Evolutionary conservation across 1,140 invertebrate species (phyloP).

Genomic region (Leguminivora glycinivorella): DNA sequence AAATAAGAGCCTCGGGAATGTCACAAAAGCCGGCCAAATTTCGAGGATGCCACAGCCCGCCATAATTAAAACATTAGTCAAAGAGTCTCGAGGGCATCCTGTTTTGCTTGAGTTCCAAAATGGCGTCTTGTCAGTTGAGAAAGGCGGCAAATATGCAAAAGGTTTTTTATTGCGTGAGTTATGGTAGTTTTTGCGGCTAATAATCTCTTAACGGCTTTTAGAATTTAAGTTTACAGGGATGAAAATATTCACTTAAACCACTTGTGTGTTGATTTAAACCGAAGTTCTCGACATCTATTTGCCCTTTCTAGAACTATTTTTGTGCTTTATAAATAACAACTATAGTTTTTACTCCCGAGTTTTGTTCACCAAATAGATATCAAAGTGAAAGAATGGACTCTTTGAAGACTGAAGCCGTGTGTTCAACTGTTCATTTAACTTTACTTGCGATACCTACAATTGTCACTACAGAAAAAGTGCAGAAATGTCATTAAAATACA

Average conservation of each 20-base stretch:
- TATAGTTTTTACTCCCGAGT: too few species aligned
- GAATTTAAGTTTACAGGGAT: background rate
- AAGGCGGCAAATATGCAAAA: constrained; percentile 22
- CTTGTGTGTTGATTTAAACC: too few species aligned
- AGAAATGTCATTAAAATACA: background rate
- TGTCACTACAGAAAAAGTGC: background rate
- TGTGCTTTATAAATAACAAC: too few species aligned
- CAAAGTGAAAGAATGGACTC: too few species aligned
- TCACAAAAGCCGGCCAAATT: constrained; percentile 1
- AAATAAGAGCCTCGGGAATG: background rate
- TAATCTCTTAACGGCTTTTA: constrained; percentile 15
- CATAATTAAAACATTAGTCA: constrained; percentile 21
- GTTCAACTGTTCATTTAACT: too few species aligned
- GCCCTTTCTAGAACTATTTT: too few species aligned
- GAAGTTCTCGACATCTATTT: too few species aligned
- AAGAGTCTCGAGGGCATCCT: constrained; percentile 21
- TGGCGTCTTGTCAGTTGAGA: constrained; percentile 15
- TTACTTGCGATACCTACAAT: too few species aligned
- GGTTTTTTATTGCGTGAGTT: constrained; percentile 16
- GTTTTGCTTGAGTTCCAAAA: constrained; percentile 4
- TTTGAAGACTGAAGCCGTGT: too few species aligned
- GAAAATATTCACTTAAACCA: too few species aligned
- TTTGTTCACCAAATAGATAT: too few species aligned
- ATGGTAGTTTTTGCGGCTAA: constrained; percentile 11
- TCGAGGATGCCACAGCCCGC: background rate